These are phyloP conservation scores for Drosophila anomalata DNA, from an alignment of 2,888 invertebrate genomes.

Conservation along the genomic window DNA sequence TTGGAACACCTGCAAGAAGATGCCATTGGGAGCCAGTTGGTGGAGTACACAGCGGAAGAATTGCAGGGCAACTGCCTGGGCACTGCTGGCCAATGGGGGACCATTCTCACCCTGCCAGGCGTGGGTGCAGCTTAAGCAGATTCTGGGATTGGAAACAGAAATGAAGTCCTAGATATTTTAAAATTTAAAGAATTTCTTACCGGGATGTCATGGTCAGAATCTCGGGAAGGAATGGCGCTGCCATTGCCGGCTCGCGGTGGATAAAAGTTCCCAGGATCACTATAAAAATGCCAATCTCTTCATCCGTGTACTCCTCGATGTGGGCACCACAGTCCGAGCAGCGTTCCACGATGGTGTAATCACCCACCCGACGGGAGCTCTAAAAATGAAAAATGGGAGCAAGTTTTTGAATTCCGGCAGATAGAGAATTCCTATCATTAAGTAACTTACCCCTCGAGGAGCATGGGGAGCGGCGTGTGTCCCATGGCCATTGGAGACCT, in stretches of 20 bases:
- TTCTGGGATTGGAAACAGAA: conserved; percentile 41
- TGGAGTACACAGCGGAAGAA: conserved; percentile 98
- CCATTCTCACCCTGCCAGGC: conserved; percentile 95
- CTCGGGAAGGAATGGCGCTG: conserved; percentile 96
- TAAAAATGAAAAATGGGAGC: conserved; percentile 50
- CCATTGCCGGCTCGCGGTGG: conserved; percentile 96
- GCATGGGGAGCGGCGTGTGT: conserved; percentile 42
- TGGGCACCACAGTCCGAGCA: conserved; percentile 94
- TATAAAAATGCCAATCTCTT: conserved; percentile 96
- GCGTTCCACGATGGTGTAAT: conserved; percentile 89
- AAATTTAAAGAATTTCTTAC: conserved; percentile 83
- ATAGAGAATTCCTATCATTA: not conserved
- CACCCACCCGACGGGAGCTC: conserved; percentile 88
- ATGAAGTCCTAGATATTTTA: accelerated
- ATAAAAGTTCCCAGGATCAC: conserved; percentile 97
- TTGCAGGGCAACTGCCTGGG: conserved; percentile 97
- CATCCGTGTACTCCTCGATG: conserved; percentile 97
- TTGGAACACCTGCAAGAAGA: conserved; percentile 97
- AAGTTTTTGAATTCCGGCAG: not conserved
- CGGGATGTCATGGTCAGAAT: conserved; percentile 94
- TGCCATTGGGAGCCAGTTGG: conserved; percentile 97
- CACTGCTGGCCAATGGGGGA: conserved; percentile 96
- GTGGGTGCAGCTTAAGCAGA: conserved; percentile 88
- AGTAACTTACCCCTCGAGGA: conserved; percentile 55
- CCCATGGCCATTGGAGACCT: conserved; percentile 71